These are phyloP conservation scores for Idaea biselata DNA, from an alignment of 2,888 invertebrate species.

Conservation along the genomic window DNA sequence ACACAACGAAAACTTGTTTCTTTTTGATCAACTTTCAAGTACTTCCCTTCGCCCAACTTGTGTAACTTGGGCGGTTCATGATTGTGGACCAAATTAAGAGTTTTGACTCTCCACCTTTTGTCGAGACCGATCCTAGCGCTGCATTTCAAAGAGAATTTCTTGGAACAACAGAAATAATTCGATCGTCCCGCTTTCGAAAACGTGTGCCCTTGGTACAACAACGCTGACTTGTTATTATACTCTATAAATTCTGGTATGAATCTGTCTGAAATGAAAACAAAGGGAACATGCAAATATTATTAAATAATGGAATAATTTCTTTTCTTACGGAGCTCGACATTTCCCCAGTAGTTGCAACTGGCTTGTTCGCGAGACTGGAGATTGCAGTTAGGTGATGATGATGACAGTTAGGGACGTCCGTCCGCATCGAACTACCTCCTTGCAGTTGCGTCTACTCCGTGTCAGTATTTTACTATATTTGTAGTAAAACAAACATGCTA, in stretches of 20 bases:
- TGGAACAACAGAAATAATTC: conserved; percentile 15
- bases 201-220: conserved; percentile 16
- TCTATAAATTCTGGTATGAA: conserved; percentile 1
- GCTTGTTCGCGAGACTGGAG: too few relatives aligned
- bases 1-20: too few relatives aligned
- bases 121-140: conserved; percentile 5
- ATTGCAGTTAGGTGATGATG: too few relatives aligned
- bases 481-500: too few relatives aligned
- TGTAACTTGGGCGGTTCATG: conserved; percentile 7
- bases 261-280: neutral
- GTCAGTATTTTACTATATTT: too few relatives aligned
- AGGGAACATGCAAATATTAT: neutral
- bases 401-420: too few relatives aligned
- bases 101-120: conserved; percentile 2
- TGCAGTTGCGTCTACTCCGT: too few relatives aligned
- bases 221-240: conserved; percentile 6
- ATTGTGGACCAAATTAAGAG: conserved; percentile 1
- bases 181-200: conserved; percentile 13
- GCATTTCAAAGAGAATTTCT: conserved; percentile 10
- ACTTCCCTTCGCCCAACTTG: neutral
- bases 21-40: neutral
- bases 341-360: too few relatives aligned
- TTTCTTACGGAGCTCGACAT: too few relatives aligned
- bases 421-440: too few relatives aligned
- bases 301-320: too few relatives aligned